Evolutionary conservation across 2,888 invertebrate species (phyloP), one percentile per base, ranked within the genome.

Genomic region (Sinopyrophorus schimmeli): DNA sequence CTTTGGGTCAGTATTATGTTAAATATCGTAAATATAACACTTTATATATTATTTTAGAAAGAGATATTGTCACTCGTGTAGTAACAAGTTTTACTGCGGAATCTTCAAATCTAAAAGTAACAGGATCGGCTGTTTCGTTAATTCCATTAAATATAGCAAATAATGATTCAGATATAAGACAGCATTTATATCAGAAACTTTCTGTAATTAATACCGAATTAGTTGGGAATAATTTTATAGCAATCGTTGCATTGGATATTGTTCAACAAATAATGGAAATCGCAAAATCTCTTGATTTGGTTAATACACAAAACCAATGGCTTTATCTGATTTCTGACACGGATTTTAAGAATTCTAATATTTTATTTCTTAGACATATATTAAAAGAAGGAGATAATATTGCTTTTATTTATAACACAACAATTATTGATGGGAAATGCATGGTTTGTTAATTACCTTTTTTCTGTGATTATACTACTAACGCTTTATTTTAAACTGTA

Each of bases 381-480:
- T 70, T 88, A 15, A 76, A 76, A 7, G 91, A 91, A 67, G 92
- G 92, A 0, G 88, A 88, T 61, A 90, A 92, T 67, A 74, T 91
- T 5, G 89, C 89, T 0, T 89, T 88, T 63, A 76, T 87, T 9
- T 83, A 84, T 54, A 91, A 91, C 66, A 74, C 77, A 11, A 87
- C 89, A 1, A 59, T 60, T 0, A 71, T 73, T 9, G 69, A 72
- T 17, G 61, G 68, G 15, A 69, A 74, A 17, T 87, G 87, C 65
- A 72, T 74, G 75, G 85, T 85, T 57, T 41, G 5, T 24, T 18
- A 24, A 5, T 18, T 18, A 18, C 4, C 18, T 3, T 5, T 18
- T 10, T 26, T 5, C 10, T 26, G 4, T 5, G 18, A 17, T 3
- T 10, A 9, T 10, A 3, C 9, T 3, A 26, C 2, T n/a, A 26